Evolutionary conservation across 2,888 invertebrate genomes (phyloP).

Genomic region (Pyrrhia umbra): DNA sequence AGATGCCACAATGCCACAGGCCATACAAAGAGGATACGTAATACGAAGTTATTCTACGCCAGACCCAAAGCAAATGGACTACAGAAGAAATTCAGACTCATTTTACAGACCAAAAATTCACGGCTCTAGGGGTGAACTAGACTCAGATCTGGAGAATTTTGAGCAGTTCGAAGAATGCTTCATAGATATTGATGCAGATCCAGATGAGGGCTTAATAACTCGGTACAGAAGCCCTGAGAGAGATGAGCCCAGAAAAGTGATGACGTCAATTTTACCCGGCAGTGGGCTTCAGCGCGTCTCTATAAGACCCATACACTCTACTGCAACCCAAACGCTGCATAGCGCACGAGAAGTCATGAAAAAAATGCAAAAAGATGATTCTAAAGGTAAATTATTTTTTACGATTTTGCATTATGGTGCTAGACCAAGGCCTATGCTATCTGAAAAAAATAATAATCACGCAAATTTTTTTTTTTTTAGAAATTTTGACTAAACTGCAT

Average conservation of each 20-base stretch:
- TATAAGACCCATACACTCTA: slow-evolving; percentile 78
- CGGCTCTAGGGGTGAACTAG: slow-evolving; percentile 82
- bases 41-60: slow-evolving; percentile 85
- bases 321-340: slow-evolving; percentile 73
- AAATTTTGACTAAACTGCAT: not conserved
- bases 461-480: not conserved
- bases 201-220: slow-evolving; percentile 75
- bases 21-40: slow-evolving; percentile 72
- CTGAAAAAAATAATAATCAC: no score
- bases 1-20: slow-evolving; percentile 62
- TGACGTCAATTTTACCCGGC: slow-evolving; percentile 82
- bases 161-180: slow-evolving; percentile 85
- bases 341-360: slow-evolving; percentile 75
- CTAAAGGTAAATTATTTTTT: slow-evolving; percentile 70
- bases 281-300: slow-evolving; percentile 84
- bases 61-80: slow-evolving; percentile 79
- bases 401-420: no score
- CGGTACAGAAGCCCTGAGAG: slow-evolving; percentile 78
- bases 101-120: slow-evolving; percentile 79
- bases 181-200: slow-evolving; percentile 85
- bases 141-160: slow-evolving; percentile 84
- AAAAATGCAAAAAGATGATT: slow-evolving; percentile 73
- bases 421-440: no score
- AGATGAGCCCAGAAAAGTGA: slow-evolving; percentile 81
- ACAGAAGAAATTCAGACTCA: slow-evolving; percentile 80